These are phyloP conservation scores for Meloidogyne chitwoodi DNA, from an alignment of 1,140 invertebrate species.

Conservation along the genomic window DNA sequence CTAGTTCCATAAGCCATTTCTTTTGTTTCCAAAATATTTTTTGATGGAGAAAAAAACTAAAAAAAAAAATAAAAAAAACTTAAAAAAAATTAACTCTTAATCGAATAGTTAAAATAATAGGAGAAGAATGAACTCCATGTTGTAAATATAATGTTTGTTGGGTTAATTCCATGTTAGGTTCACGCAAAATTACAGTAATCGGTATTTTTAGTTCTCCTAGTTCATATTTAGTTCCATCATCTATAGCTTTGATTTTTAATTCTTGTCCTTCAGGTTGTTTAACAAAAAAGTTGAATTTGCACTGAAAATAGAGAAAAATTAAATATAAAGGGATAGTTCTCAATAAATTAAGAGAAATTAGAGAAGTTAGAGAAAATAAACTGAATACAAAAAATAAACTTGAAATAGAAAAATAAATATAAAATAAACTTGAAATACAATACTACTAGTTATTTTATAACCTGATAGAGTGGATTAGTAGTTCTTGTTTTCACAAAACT, in stretches of 20 bases:
- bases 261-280: constrained; percentile 56
- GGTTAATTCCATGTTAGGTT: constrained; percentile 54
- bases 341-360: not conserved
- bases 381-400: not conserved
- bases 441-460: constrained; percentile 4
- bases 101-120: constrained; percentile 53
- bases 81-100: constrained; percentile 25
- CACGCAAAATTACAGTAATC: constrained; percentile 36
- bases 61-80: not conserved
- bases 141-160: constrained; percentile 50
- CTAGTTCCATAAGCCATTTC: constrained; percentile 18
- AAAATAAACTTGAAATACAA: not conserved
- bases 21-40: constrained; percentile 14
- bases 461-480: constrained; percentile 41
- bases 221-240: constrained; percentile 48
- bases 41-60: constrained; percentile 15
- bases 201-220: constrained; percentile 49
- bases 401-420: not conserved
- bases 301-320: not conserved
- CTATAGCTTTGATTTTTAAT: constrained; percentile 45
- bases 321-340: no score
- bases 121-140: constrained; percentile 50
- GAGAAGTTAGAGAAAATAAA: not conserved
- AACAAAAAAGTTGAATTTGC: constrained; percentile 54
- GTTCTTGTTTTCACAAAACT: constrained; percentile 56